Percentiles rank a stretch among this genome's conserved stretches.
These are phyloP conservation scores for Lasioglossum villosulum DNA, from an alignment of 2,888 invertebrate species.

Conservation along the genomic window DNA sequence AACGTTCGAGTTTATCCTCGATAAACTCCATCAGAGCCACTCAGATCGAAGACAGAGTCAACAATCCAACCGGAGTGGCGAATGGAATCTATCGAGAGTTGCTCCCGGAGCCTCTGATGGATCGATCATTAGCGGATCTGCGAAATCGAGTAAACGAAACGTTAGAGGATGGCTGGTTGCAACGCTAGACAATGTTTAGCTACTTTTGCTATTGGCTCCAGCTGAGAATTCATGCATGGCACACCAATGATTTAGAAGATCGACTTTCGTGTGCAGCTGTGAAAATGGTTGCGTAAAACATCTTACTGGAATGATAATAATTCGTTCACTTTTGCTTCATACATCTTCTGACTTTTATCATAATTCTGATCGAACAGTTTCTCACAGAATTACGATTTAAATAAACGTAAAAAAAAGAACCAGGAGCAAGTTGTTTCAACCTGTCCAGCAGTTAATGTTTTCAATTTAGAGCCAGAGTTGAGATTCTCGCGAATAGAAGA, in stretches of 20 bases:
- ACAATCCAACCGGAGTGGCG: background rate
- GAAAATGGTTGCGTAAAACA: background rate
- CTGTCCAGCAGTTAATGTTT: background rate
- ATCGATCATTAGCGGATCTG: background rate
- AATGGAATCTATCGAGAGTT: background rate
- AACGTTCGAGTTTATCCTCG: conserved; percentile 4
- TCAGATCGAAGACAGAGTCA: background rate
- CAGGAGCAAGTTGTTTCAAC: background rate
- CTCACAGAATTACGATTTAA: background rate
- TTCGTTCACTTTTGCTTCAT: background rate
- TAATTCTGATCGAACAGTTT: background rate
- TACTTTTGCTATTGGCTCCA: background rate
- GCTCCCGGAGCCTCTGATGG: background rate
- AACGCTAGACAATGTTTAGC: background rate
- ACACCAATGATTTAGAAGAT: background rate
- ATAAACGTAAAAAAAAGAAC: background rate
- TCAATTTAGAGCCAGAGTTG: background rate
- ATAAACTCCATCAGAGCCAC: background rate
- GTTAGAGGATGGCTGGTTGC: background rate
- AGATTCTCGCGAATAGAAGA: background rate
- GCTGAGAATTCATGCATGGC: background rate
- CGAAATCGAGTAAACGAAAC: background rate
- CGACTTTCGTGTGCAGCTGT: background rate
- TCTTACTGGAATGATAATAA: background rate
- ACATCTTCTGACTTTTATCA: background rate